Evolutionary conservation across 2,113 vertebrate genomes (phyloP), one percentile per base, ranked within the genome.

Genomic region (Porphyrio hochstetteri): DNA sequence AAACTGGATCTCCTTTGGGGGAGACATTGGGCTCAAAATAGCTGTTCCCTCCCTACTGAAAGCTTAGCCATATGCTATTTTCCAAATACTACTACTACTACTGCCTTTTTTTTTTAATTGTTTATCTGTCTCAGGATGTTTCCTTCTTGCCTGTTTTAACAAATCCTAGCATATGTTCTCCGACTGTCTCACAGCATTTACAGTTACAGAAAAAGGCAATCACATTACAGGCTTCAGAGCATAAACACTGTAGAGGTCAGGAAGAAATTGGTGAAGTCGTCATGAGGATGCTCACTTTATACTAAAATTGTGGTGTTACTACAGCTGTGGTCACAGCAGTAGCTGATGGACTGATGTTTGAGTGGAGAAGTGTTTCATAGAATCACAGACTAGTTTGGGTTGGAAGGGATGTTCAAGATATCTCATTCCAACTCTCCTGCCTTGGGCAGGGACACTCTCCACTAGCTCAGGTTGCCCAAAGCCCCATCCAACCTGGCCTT

Each of bases 41-140:
- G 35, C 67, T 87, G 15, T 75, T 85, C 13, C 40, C 9, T 91
- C 65, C 38, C 57, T 59, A 44, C 19, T 38, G 60, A 52, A 90
- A 87, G 67, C 69, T 65, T 76, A 89, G 28, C 63, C 78, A 27
- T 91, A 36, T 90, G 81, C 70, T 80, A 4, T 94, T 93, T 93
- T 86, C 44, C 63, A 67, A 56, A 38, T 69, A 19, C 14, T 86
- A 35, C 53, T 79, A 35, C 53, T 79, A 35, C 27, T 91, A 44
- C 44, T 82, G 57, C 35, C n/a, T 88, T 35, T 63, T 77, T 77
- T 71, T 61, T 75, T 76, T 55, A 63, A 79, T 94, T 90, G 90
- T 97, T 96, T 94, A 33, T 95, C 86, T 95, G 69, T 91, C 90
- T 93, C 56, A 60, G 85, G 75, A 91, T 85, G 78, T 90, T 94